Evolutionary conservation across 2,113 vertebrate species (phyloP).

Genomic region (Lasiurus cinereus): DNA sequence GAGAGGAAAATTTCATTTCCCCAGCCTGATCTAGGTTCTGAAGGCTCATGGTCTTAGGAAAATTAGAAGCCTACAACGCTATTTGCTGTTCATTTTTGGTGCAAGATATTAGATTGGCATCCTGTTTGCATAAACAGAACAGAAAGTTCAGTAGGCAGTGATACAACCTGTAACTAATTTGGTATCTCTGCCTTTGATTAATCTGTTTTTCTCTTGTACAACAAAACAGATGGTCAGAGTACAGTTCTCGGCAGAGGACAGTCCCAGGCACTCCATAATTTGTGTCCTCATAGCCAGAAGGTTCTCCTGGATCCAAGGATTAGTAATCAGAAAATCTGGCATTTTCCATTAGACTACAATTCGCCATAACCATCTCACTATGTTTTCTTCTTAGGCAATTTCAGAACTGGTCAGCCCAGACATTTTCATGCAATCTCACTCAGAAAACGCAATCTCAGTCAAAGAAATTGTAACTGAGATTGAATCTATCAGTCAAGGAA

Average conservation of each 20-base stretch:
- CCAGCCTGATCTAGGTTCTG: background rate
- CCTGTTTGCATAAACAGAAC: background rate
- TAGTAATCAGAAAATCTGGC: constrained; percentile 23
- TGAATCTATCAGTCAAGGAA: constrained; percentile 91
- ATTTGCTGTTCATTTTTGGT: constrained; percentile 28
- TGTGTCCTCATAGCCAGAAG: constrained; percentile 6
- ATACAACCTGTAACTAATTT: constrained; percentile 6
- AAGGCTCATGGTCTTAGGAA: background rate
- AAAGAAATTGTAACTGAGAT: constrained; percentile 96
- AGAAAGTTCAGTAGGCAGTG: constrained; percentile 32
- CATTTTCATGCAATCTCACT: constrained; percentile 85
- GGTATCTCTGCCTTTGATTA: constrained; percentile 16
- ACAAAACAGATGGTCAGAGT: constrained; percentile 32
- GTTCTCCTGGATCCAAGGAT: constrained; percentile 24
- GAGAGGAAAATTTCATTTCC: background rate
- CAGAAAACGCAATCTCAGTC: constrained; percentile 95
- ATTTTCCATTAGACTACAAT: constrained; percentile 26
- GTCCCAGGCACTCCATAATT: background rate
- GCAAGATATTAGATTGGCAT: constrained; percentile 40
- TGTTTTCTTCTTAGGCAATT: constrained; percentile 85
- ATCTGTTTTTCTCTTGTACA: background rate
- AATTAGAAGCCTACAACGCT: background rate
- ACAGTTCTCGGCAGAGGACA: background rate
- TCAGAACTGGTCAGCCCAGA: constrained; percentile 83
- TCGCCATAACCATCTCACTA: constrained; percentile 61